These are phyloP conservation scores for Coccyzus lansbergi DNA, from an alignment of 2,797 vertebrate species.

Conservation along the genomic window DNA sequence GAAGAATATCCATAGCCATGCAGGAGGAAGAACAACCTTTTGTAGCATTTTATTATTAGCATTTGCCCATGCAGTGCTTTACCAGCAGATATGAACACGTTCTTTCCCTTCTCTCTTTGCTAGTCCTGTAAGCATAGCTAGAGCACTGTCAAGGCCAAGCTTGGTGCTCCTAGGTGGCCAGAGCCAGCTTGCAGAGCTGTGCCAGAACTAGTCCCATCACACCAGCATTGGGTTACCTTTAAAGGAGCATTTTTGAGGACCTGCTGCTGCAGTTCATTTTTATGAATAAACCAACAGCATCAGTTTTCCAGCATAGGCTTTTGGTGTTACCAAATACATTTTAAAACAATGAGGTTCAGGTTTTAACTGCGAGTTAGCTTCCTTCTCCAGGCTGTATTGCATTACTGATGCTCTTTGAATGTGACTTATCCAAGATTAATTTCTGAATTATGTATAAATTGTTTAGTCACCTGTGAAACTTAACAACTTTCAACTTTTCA, in stretches of 20 bases:
- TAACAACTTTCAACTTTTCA: slow-evolving; percentile 45
- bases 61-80: rapidly evolving
- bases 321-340: background rate
- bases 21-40: background rate
- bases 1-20: background rate
- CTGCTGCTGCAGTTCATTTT: background rate
- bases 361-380: background rate
- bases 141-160: background rate
- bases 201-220: background rate
- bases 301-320: background rate
- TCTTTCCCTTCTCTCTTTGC: background rate
- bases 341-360: background rate
- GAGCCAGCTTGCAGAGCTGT: background rate
- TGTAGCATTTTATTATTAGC: background rate
- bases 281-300: background rate
- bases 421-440: slow-evolving; percentile 39
- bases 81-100: rapidly evolving
- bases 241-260: too few species aligned
- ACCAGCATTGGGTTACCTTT: background rate
- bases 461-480: slow-evolving; percentile 65
- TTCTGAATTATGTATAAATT: slow-evolving; percentile 55
- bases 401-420: slow-evolving; percentile 18
- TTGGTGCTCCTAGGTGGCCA: rapidly evolving
- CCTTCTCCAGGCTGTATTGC: background rate
- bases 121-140: too few species aligned